phyloP scores from a whole-genome alignment of 2,113 vertebrate genomes.

The Notothenia rossii region DNA sequence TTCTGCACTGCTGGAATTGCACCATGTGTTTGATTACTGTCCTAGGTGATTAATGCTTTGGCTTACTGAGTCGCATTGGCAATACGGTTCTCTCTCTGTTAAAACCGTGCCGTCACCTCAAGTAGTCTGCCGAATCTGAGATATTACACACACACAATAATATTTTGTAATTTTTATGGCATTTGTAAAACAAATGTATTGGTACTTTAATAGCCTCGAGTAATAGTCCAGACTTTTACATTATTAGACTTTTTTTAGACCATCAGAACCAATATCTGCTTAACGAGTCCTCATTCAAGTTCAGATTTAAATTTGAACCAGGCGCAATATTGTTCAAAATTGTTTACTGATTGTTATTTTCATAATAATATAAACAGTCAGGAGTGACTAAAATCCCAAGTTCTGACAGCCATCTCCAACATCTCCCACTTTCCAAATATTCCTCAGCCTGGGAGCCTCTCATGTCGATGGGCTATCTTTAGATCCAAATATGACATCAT shows the following conservation, averaged over 20 bases:
- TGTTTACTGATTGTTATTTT: conserved; percentile 2
- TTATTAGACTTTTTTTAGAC: conserved; percentile 15
- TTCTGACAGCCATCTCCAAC: conserved; percentile 50
- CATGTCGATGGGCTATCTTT: conserved; percentile 59
- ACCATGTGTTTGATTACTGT: conserved; percentile 39
- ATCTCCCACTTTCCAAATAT: conserved; percentile 51
- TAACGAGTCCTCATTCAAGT: conserved; percentile 24
- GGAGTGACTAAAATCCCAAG: conserved; percentile 15
- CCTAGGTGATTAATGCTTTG: conserved; percentile 47
- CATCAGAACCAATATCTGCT: conserved; percentile 8
- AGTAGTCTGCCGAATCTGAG: conserved; percentile 31
- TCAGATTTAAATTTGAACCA: neutral
- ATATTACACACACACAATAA: conserved; percentile 47
- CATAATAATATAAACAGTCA: conserved; percentile 24
- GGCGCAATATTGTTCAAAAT: conserved; percentile 10
- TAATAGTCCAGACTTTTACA: conserved; percentile 34
- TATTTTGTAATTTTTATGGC: conserved; percentile 57
- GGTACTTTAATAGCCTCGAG: conserved; percentile 41
- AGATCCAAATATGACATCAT: conserved; percentile 66
- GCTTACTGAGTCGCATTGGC: conserved; percentile 32
- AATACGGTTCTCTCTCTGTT: conserved; percentile 25
- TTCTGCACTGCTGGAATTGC: conserved; percentile 39
- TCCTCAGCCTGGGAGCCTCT: conserved; percentile 54
- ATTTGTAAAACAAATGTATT: conserved; percentile 47
- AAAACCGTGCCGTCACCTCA: conserved; percentile 44